Evolutionary conservation across 2,113 vertebrate species (phyloP).

Genomic region (Aspiorhynchus laticeps): DNA sequence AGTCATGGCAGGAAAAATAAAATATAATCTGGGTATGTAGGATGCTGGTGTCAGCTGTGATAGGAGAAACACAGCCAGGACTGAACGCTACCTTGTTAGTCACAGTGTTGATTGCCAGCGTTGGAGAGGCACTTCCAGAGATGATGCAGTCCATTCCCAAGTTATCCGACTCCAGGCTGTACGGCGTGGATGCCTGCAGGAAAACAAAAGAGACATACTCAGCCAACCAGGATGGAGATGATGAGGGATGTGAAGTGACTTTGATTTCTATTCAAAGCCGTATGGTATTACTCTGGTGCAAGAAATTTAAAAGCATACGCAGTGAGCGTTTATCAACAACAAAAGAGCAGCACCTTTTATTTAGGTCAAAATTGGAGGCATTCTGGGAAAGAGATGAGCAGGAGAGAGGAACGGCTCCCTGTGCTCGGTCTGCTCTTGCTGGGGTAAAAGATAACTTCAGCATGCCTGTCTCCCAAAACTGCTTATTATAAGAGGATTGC

Average conservation of each 20-base stretch:
- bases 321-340: constrained; percentile 50
- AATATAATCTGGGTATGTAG: constrained; percentile 17
- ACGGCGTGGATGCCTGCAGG: constrained; percentile 87
- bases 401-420: constrained; percentile 49
- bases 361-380: constrained; percentile 75
- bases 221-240: constrained; percentile 18
- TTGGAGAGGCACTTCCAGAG: constrained; percentile 95
- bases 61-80: neutral
- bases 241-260: constrained; percentile 24
- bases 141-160: constrained; percentile 96
- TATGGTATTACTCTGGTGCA: constrained; percentile 37
- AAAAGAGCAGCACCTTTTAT: constrained; percentile 68
- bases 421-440: constrained; percentile 51
- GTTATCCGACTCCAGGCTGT: constrained; percentile 92
- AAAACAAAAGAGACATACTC: constrained; percentile 14
- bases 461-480: constrained; percentile 72
- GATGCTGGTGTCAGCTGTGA: constrained; percentile 1
- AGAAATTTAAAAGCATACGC: constrained; percentile 21
- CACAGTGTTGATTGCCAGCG: constrained; percentile 96
- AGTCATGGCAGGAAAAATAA: neutral
- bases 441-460: constrained; percentile 67
- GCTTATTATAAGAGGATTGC: constrained; percentile 80
- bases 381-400: constrained; percentile 57
- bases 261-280: constrained; percentile 42
- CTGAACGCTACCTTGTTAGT: constrained; percentile 89